Evolutionary conservation across 2,797 vertebrate genomes (phyloP).

Genomic region (Enteromius fasciolatus): DNA sequence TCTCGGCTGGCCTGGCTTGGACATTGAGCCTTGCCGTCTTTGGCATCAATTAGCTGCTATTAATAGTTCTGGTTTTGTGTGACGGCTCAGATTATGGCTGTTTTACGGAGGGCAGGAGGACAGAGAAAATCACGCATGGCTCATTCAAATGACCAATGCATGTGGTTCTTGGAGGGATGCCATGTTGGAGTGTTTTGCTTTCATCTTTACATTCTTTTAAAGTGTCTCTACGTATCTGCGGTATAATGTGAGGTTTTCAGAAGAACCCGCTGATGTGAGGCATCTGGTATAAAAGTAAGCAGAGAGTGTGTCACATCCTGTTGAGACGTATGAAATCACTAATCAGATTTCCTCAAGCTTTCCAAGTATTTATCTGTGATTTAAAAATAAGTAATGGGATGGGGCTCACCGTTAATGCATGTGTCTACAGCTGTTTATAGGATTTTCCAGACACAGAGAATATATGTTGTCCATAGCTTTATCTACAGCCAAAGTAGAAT

Average conservation of each 20-base stretch:
- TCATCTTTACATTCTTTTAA: constrained; percentile 22
- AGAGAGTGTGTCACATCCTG: constrained; percentile 46
- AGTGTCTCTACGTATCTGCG: constrained; percentile 17
- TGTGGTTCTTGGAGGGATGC: constrained; percentile 3
- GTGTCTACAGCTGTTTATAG: constrained; percentile 13
- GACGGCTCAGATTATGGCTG: constrained; percentile 39
- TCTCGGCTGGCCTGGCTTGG: constrained; percentile 47
- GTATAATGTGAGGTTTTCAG: constrained; percentile 23
- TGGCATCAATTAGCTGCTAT: constrained; percentile 52
- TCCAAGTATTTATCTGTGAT: constrained; percentile 17
- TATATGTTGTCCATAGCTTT: neutral
- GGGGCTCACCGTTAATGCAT: neutral
- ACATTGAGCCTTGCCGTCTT: constrained; percentile 32
- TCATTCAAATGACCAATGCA: constrained; percentile 39
- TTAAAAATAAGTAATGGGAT: constrained; percentile 11
- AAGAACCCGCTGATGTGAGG: constrained; percentile 47
- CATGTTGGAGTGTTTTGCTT: constrained; percentile 14
- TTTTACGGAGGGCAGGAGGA: constrained; percentile 14
- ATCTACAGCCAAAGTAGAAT: neutral
- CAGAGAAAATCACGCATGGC: constrained; percentile 16
- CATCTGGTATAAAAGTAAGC: constrained; percentile 2
- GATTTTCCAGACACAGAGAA: neutral
- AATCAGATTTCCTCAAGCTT: constrained; percentile 17
- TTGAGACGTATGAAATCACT: constrained; percentile 56
- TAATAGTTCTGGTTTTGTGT: constrained; percentile 57